Base-by-base conservation (phyloP, 2,888 invertebrate species). In the Caprella mutica region DNA sequence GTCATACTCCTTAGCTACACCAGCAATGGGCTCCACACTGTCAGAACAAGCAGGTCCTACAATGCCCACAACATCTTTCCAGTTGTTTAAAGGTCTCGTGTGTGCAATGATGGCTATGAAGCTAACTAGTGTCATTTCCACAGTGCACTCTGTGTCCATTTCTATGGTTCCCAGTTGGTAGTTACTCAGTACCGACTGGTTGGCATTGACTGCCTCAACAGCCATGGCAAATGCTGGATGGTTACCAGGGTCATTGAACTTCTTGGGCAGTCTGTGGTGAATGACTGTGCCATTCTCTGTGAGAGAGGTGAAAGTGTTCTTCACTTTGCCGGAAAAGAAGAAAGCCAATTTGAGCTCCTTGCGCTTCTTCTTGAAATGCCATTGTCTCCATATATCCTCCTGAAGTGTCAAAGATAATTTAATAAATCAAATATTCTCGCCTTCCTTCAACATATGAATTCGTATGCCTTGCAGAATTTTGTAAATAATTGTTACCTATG, bases 31-130 rank as follows among this genome's bases (percentile, higher is more conserved):
- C 68, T 86, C 85, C 0, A 86, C 82, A 0, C 86, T 85, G 69
- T 86, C 86, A 1, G 85, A 84, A 68, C 86, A 87, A 0, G 84
- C 85, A 0, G 86, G 86, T 6, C 87, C 78, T 77, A 66, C 9
- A 61, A 56, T 53, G 8, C 58, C 58, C 48, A 63, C 55, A 51
- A 59, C 55, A 29, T 55, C 57, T 23, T 57, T 59, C 48, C 57
- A 59, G 23, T 56, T 52, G 19, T 59, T 59, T n/a, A 24, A 33
- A 9, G 52, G 57, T 9, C 57, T 53, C 1, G 54, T 52, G 5
- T 26, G 30, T 24, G 59, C 75, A 56, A 84, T 79, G 68, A 81
- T 83, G 62, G 83, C 80, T 54, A 86, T 84, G 70, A 85, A 85
- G 0, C 79, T 76, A 66, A 81, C 82, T 81, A 86, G 82, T 1